Evolutionary conservation across 1,140 invertebrate genomes (phyloP).

Genomic region (Drosophila kepulauana): DNA sequence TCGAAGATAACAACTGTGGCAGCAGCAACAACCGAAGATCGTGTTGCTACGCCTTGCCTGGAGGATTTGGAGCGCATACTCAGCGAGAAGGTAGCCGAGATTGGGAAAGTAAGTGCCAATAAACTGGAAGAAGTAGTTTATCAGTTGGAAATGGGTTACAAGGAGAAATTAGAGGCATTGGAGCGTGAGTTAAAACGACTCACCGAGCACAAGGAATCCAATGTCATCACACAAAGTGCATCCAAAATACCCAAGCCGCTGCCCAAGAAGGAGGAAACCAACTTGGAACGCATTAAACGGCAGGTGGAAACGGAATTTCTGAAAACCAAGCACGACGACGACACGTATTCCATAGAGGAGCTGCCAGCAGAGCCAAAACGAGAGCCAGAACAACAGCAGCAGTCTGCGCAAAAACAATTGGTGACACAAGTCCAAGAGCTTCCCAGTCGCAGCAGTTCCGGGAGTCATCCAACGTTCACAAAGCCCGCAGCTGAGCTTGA

Average conservation of each 20-base stretch:
- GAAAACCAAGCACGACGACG: slow-evolving; percentile 54
- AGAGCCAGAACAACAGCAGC: neutral
- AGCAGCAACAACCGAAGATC: slow-evolving; percentile 22
- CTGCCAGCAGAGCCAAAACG: slow-evolving; percentile 12
- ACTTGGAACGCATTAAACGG: slow-evolving; percentile 56
- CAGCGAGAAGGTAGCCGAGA: slow-evolving; percentile 72
- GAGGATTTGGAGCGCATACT: slow-evolving; percentile 76
- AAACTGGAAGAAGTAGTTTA: slow-evolving; percentile 74
- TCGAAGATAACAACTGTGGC: neutral
- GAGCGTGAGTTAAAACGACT: slow-evolving; percentile 66
- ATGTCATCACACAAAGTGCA: neutral
- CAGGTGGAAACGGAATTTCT: slow-evolving; percentile 65
- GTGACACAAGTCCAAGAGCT: slow-evolving; percentile 34
- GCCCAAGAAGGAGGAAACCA: slow-evolving; percentile 40
- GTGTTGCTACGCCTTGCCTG: slow-evolving; percentile 53
- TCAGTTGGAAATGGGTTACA: slow-evolving; percentile 71
- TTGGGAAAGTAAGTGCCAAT: slow-evolving; percentile 64
- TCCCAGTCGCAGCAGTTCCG: slow-evolving; percentile 49
- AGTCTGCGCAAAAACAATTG: slow-evolving; percentile 26
- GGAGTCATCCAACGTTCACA: slow-evolving; percentile 50
- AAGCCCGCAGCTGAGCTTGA: slow-evolving; percentile 24
- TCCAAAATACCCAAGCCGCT: slow-evolving; percentile 69
- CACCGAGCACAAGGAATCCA: slow-evolving; percentile 4
- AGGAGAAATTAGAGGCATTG: slow-evolving; percentile 68
- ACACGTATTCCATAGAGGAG: slow-evolving; percentile 71